phyloP scores from a whole-genome alignment of 2,113 vertebrate genomes.

The Menidia beryllina region DNA sequence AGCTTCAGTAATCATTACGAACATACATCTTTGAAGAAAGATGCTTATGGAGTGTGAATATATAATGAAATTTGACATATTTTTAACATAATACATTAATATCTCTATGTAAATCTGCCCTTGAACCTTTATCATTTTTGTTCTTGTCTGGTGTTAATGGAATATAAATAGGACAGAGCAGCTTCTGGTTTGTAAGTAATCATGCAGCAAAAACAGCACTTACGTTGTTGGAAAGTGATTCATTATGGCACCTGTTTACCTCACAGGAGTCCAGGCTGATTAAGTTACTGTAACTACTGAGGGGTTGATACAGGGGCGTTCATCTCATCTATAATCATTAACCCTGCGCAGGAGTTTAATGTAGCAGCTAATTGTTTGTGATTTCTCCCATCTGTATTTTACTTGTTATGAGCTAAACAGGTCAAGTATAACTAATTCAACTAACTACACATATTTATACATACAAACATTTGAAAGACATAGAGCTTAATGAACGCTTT shows the following conservation, averaged over 20 bases:
- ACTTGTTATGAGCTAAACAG: constrained; percentile 23
- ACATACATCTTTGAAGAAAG: background rate
- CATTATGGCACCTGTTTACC: constrained; percentile 17
- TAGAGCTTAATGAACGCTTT: background rate
- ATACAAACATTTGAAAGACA: background rate
- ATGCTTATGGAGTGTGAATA: background rate
- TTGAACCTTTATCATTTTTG: background rate
- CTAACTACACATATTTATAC: constrained; percentile 16
- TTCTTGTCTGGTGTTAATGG: too few species aligned
- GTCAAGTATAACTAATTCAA: constrained; percentile 34
- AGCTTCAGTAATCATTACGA: background rate
- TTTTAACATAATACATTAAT: background rate
- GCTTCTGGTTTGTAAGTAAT: background rate
- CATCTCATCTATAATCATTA: constrained; percentile 68
- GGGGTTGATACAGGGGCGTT: constrained; percentile 39
- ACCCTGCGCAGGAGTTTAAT: constrained; percentile 46
- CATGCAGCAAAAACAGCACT: background rate
- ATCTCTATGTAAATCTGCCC: background rate
- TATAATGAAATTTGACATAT: background rate
- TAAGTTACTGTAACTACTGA: constrained; percentile 45
- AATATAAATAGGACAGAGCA: background rate
- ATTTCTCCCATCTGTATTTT: constrained; percentile 52
- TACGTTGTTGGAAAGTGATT: constrained; percentile 16
- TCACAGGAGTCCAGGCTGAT: constrained; percentile 29
- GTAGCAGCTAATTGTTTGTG: constrained; percentile 50